phyloP scores from a whole-genome alignment of 2,113 vertebrate genomes.

The Corvus cornix region DNA sequence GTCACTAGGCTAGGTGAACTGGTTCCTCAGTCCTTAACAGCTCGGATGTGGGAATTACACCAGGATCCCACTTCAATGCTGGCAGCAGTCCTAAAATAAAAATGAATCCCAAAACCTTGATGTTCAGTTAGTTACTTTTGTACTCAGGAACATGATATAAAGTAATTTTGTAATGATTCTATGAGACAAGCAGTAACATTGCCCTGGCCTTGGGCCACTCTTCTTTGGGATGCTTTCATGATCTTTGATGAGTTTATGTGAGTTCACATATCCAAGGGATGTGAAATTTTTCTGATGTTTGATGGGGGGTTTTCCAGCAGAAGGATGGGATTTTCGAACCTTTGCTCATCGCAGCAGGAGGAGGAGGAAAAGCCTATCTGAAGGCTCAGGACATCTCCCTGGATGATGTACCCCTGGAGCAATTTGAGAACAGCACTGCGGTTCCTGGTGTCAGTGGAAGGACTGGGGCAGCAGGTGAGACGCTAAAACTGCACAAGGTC shows the following conservation, averaged over 20 bases:
- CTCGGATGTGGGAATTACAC: neutral
- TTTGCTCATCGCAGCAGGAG: conserved; percentile 87
- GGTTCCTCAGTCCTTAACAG: neutral
- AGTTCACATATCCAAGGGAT: neutral
- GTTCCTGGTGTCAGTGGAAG: conserved; percentile 78
- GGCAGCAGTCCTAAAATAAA: neutral
- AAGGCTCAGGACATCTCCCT: conserved; percentile 75
- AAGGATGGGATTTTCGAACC: conserved; percentile 79
- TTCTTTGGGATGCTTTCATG: neutral
- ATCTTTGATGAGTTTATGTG: neutral
- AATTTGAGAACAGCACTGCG: conserved; percentile 81
- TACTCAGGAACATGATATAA: neutral
- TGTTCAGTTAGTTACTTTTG: neutral
- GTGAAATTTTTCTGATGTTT: conserved; percentile 54
- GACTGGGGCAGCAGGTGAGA: conserved; percentile 72
- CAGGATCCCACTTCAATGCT: neutral
- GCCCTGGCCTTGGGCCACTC: neutral
- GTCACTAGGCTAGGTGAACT: neutral
- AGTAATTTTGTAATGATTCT: neutral
- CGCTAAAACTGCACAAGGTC: neutral
- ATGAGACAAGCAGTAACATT: neutral
- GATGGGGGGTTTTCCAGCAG: conserved; percentile 71
- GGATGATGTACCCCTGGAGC: conserved; percentile 75
- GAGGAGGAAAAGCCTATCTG: conserved; percentile 88
- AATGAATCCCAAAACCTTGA: neutral